Conservation (phyloP, 1,140 invertebrate species). For the Marisa cornuarietis region DNA sequence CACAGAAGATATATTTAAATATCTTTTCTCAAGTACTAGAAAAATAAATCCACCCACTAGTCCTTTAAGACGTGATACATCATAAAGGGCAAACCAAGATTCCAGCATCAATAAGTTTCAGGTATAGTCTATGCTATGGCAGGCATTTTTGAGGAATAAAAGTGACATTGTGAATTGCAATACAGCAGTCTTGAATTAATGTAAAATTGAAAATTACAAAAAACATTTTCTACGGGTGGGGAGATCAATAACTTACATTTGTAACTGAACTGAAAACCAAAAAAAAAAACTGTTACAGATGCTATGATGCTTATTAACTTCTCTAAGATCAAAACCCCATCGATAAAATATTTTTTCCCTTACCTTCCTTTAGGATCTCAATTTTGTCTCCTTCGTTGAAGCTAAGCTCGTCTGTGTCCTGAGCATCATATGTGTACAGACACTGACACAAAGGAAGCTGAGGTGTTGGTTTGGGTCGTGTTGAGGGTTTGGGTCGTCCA, state of each 20-base stretch:
- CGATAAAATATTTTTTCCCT: slow-evolving; percentile 22
- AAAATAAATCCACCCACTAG: no score
- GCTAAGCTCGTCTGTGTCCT: slow-evolving; percentile 76
- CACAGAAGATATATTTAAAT: slow-evolving; percentile 6
- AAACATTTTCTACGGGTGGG: no score
- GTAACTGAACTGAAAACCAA: background rate
- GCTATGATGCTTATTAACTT: background rate
- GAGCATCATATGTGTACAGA: slow-evolving; percentile 76
- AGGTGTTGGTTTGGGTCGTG: slow-evolving; percentile 65
- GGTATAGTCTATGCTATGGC: no score
- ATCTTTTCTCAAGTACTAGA: background rate
- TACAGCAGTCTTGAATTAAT: no score
- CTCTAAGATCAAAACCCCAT: background rate
- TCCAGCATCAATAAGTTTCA: no score
- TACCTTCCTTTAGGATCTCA: slow-evolving; percentile 76
- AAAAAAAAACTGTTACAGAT: background rate
- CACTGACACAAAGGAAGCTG: slow-evolving; percentile 71
- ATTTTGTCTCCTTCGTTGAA: slow-evolving; percentile 75
- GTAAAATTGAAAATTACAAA: no score
- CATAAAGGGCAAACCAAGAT: no score
- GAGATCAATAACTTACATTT: background rate
- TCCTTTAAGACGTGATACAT: no score
- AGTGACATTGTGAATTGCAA: no score
- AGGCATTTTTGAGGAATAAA: no score
- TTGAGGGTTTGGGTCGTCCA: slow-evolving; percentile 63